Evolutionary conservation across 2,888 invertebrate genomes (phyloP), one percentile per base, ranked within the genome.

Genomic region (Chironomus tentans): DNA sequence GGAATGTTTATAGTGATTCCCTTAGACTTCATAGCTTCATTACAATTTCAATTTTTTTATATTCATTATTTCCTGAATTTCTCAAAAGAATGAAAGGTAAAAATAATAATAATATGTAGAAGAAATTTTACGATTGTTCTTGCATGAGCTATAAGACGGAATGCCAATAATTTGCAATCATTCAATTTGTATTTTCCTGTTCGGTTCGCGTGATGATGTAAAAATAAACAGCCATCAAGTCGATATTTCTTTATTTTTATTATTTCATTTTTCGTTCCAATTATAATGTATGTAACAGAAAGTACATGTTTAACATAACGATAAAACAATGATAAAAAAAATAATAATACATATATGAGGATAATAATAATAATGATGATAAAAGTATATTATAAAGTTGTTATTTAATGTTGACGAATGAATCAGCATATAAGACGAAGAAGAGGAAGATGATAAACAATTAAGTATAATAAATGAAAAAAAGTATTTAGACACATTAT

Each of bases 251-350:
- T 24, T 65, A 24, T 24, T 65, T 24, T 65, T 24, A 21, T 24
- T 24, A 2, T 24, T 38, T 38, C 10, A 10, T 21, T 10, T 65
- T 65, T 24, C 22, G 65, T 24, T 21, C 21, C 21, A 65, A 65
- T 65, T 18, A 65, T 21, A 65, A 24, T 65, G 38, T 38, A 38
- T 38, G 38, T 38, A 65, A 65, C 24, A 10, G 10, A 65, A 65
- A 65, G 24, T 65, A 65, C 24, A 24, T 65, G 65, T 65, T 65
- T 65, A 65, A 65, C 65, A 65, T 65, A 21, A 65, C n/a, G n/a
- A 65, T 24, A 10, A 65, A 24, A 65, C 22, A 62, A 62, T 12
- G 56, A 56, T 56, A 56, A 56, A 15, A 15, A 56, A 15, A 15
- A 56, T 13, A 38, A 38, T 38, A 38, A 38, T 38, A 38, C 38